Conservation (phyloP, 1,140 invertebrate species). For the Oedothorax gibbosus region DNA sequence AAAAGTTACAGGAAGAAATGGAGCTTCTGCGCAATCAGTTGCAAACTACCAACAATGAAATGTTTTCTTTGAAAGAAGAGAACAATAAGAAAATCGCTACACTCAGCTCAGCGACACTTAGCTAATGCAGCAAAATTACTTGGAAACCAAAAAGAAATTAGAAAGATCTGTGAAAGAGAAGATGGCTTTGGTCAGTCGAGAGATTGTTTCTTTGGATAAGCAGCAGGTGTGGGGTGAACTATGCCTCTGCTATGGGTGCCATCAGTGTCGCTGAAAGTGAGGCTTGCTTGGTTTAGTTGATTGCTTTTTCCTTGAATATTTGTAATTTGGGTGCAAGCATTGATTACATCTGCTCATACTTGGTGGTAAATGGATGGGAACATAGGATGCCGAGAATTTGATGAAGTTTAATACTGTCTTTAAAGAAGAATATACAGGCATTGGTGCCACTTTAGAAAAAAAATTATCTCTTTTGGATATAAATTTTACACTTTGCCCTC, state of each 20-base stretch:
- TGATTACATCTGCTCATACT: constrained; percentile 80
- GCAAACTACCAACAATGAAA: constrained; percentile 85
- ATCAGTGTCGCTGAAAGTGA: constrained; percentile 65
- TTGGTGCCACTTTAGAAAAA: constrained; percentile 81
- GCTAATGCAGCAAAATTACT: no score
- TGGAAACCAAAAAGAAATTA: no score
- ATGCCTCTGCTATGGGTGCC: constrained; percentile 76
- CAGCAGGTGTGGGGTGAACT: constrained; percentile 79
- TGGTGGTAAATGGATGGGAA: constrained; percentile 80
- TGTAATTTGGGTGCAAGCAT: constrained; percentile 91
- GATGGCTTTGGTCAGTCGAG: constrained; percentile 78
- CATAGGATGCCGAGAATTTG: constrained; percentile 80
- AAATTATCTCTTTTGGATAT: constrained; percentile 74
- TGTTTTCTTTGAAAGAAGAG: constrained; percentile 77
- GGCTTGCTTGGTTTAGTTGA: constrained; percentile 72
- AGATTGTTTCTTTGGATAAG: constrained; percentile 81
- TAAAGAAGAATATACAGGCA: constrained; percentile 79
- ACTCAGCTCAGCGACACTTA: no score
- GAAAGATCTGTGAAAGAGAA: no score
- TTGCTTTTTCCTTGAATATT: constrained; percentile 87
- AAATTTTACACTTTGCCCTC: no score
- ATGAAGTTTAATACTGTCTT: constrained; percentile 81
- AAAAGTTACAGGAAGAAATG: no score
- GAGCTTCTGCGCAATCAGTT: constrained; percentile 91
- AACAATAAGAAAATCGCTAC: constrained; percentile 85